phyloP scores from a whole-genome alignment of 2,797 vertebrate species.

The Champsocephalus esox region DNA sequence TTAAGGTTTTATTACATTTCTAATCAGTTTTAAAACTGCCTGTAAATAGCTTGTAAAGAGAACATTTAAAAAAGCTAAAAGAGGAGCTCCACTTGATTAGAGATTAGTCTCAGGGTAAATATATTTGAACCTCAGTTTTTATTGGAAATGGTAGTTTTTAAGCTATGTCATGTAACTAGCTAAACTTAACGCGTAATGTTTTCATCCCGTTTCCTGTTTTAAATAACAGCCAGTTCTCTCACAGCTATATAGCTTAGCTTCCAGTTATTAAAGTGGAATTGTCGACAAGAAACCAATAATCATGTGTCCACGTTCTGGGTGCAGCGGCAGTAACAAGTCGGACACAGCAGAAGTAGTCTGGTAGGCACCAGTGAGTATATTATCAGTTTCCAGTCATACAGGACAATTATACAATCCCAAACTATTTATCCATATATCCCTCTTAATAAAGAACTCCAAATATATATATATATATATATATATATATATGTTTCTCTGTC shows the following conservation, averaged over 20 bases:
- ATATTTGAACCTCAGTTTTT: neutral
- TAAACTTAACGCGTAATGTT: neutral
- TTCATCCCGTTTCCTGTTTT: neutral
- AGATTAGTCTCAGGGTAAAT: neutral
- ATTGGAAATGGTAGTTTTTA: neutral
- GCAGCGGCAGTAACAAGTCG: conserved; percentile 59
- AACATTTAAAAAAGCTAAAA: neutral
- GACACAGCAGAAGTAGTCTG: conserved; percentile 72
- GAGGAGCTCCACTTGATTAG: neutral
- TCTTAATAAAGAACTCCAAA: conserved; percentile 49
- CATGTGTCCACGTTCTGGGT: neutral
- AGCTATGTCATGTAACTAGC: neutral
- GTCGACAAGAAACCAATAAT: neutral
- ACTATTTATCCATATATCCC: conserved; percentile 58
- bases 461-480: conserved; percentile 31
- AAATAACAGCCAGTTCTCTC: neutral
- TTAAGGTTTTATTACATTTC: neutral
- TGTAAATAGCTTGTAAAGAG: neutral
- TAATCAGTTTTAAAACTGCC: neutral
- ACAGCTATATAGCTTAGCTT: neutral
- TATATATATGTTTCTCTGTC: conserved; percentile 21
- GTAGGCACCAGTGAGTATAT: conserved; percentile 82
- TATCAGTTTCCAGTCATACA: conserved; percentile 80
- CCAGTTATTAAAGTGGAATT: neutral
- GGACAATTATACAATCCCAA: conserved; percentile 73